Percentiles rank a stretch among this genome's conserved stretches.
These are phyloP conservation scores for Macrobrachium rosenbergii DNA, from an alignment of 1,140 invertebrate species.

Conservation along the genomic window DNA sequence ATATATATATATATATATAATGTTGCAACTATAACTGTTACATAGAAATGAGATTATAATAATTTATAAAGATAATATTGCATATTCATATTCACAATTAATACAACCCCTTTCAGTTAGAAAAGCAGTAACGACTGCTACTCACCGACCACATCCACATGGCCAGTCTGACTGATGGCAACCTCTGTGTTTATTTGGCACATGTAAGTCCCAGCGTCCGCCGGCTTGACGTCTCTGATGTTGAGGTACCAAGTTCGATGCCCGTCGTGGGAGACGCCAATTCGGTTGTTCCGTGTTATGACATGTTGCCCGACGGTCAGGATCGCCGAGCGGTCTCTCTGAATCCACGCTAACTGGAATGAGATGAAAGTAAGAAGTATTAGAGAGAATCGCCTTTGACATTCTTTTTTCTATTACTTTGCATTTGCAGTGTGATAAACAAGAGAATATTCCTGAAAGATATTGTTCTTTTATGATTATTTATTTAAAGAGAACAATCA, in stretches of 20 bases:
- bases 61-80: too few relatives aligned
- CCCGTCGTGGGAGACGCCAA: conserved; percentile 65
- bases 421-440: too few relatives aligned
- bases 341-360: conserved; percentile 64
- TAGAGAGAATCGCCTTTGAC: not conserved
- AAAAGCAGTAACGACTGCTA: not conserved
- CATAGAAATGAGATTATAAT: too few relatives aligned
- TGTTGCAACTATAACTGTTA: too few relatives aligned
- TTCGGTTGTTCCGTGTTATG: conserved; percentile 64
- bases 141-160: conserved; percentile 65
- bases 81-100: not conserved
- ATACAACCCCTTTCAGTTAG: too few relatives aligned
- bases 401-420: too few relatives aligned
- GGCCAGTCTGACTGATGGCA: conserved; percentile 64
- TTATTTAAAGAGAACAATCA: too few relatives aligned
- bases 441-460: not conserved
- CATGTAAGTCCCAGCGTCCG: conserved; percentile 66
- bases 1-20: too few relatives aligned
- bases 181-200: conserved; percentile 66
- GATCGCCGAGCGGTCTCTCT: conserved; percentile 61
- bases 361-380: not conserved
- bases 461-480: too few relatives aligned
- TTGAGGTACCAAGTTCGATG: conserved; percentile 65
- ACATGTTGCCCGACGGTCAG: conserved; percentile 66
- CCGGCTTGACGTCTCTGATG: conserved; percentile 58